Base-by-base conservation (phyloP, 2,113 vertebrate species). In the Psilopogon haemacephalus region DNA sequence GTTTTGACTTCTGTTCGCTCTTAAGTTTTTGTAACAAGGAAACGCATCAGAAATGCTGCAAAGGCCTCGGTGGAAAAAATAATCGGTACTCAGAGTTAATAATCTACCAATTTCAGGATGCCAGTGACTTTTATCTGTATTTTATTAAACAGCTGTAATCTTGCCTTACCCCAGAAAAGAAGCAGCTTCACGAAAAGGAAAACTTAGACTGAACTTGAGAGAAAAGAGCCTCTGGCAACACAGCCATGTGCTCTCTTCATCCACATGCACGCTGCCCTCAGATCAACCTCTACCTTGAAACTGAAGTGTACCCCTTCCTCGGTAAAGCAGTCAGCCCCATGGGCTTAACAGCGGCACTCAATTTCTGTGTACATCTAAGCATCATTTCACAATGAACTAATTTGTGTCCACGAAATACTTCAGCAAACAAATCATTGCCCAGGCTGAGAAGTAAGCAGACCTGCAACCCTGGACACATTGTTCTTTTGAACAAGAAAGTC, bases 251-350 rank as follows among this genome's bases (percentile, higher is more conserved):
- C 19, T 28, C 33, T 8, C 33, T 6, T 32, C 64, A 48, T 33
- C 54, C 12, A 2, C 30, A 1, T 12, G 32, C 27, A 9, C 0
- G 0, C 65, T 16, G 33, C 60, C 50, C 58, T 50, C 30, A 5
- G 63, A 10, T 35, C 78, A 54, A 8, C 23, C 48, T n/a, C 56
- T 23, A 2, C 18, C 54, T n/a, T 6, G 5, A 20, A 54, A 54
- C 73, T 0, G 0, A 37, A 62, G 40, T 0, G 11, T 8, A 32
- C n/a, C 50, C 28, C 40, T 80, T 16, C 60, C 50, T 28, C 0
- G 0, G 64, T 73, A 67, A 72, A 84, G 17, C 44, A 38, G 21
- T 46, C 69, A 11, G 16, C 14, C 15, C 76, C 30, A 4, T 2
- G 7, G 21, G 20, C 55, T 76, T 76, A 33, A 11, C 19, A 21